Evolutionary conservation across 2,113 vertebrate species (phyloP).

Genomic region (Callipepla californica): DNA sequence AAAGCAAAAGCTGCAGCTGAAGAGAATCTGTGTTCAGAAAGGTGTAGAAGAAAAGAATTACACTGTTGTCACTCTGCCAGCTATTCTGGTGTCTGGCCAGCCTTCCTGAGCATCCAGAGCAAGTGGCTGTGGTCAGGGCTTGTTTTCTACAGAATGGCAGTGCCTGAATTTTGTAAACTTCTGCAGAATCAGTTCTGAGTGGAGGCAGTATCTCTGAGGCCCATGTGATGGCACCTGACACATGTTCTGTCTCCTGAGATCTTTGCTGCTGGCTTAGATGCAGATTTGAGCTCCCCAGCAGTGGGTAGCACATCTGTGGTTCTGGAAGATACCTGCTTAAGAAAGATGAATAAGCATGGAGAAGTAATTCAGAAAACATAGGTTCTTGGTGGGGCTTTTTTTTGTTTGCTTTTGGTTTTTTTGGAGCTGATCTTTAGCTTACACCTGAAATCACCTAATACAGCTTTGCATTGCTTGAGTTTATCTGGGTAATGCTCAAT

Average conservation of each 20-base stretch:
- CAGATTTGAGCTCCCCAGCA: background rate
- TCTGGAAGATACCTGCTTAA: background rate
- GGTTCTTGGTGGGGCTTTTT: no score
- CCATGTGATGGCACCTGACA: background rate
- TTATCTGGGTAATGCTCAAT: background rate
- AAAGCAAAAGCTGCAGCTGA: background rate
- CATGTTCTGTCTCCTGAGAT: background rate
- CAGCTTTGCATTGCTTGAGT: background rate
- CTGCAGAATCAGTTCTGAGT: background rate
- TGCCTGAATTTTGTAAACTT: background rate
- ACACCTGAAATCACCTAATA: background rate
- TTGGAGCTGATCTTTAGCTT: background rate
- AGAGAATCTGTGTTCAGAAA: accelerated
- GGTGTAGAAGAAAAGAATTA: background rate
- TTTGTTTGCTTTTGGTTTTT: no score
- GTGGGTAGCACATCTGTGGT: background rate
- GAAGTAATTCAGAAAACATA: background rate
- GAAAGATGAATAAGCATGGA: background rate
- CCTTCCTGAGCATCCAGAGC: background rate
- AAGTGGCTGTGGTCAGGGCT: background rate
- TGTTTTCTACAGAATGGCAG: background rate
- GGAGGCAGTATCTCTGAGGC: background rate
- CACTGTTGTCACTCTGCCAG: background rate
- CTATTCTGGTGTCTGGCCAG: background rate
- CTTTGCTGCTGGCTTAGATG: background rate